phyloP scores from a whole-genome alignment of 1,140 invertebrate species.

The Chionoecetes opilio region DNA sequence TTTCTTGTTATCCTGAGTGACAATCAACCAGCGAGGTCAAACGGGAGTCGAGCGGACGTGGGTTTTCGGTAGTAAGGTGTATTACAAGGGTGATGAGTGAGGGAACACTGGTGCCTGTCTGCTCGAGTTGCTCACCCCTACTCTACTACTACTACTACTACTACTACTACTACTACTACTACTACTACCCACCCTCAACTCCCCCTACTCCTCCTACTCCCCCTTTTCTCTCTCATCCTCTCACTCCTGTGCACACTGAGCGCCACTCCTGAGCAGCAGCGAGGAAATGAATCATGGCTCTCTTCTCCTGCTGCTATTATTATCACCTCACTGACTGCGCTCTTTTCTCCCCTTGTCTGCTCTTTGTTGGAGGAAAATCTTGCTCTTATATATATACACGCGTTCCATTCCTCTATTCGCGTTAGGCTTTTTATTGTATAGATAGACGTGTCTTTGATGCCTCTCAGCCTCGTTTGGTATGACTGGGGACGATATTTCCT shows the following conservation, averaged over 20 bases:
- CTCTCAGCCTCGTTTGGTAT: not conserved
- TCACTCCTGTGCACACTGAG: not conserved
- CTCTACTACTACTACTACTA: not conserved
- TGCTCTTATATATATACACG: not conserved
- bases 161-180: not conserved
- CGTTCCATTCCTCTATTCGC: not conserved
- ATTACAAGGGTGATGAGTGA: constrained; percentile 69
- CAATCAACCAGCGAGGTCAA: not conserved
- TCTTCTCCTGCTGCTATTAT: not conserved
- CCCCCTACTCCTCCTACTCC: not conserved
- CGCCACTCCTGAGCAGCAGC: not conserved
- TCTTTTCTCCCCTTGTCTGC: not conserved
- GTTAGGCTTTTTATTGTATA: not conserved
- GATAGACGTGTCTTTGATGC: not conserved
- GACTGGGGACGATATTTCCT: not conserved
- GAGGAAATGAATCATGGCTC: not conserved
- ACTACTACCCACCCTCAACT: not conserved
- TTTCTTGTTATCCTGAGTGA: not conserved
- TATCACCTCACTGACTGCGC: not conserved
- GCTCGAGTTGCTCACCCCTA: not conserved
- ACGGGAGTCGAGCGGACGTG: not conserved
- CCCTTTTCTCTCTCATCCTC: not conserved
- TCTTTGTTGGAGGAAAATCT: not conserved
- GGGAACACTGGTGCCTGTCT: constrained; percentile 53
- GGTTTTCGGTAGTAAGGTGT: constrained; percentile 69